Evolutionary conservation across 1,140 invertebrate genomes (phyloP), one percentile per base, ranked within the genome.

Genomic region (Hyposmocoma kahamanoa): DNA sequence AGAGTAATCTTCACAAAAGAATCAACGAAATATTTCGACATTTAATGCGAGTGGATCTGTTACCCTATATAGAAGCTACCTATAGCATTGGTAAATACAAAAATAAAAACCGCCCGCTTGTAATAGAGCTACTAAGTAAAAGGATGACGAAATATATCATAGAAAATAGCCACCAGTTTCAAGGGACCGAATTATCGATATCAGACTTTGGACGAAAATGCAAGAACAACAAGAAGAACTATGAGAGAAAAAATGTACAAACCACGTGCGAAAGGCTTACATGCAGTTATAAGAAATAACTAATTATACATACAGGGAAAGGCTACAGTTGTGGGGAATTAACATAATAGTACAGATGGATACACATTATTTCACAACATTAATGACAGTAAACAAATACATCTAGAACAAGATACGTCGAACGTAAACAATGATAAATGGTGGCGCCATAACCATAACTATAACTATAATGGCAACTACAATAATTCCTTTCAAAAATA

Each of bases 251-350:
- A 49, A 42, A 48, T 57, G 50, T 2, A 41, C 8, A 11, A 11
- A n/a, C 49, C 55, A 10, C 26, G 55, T 22, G 45, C 41, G 20
- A 49, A 53, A 0, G 55, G 55, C 1, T 22, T 45, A 6, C 46
- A 57, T 48, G 49, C 55, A 1, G 20, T 57, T 15, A 47, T 57
- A 19, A n/a, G 55, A 32, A 46, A 57, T 6, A 52, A 57, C 26
- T 20, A 52, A 34, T 11, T 57, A 34, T 30, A 15, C 13, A 32
- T 57, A n/a, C 15, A 57, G n/a, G 55, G 55, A 1, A 57, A 57
- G 43, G 10, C n/a, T 34, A 20, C 20, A n/a, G n/a, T n/a, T n/a
- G n/a, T n/a, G n/a, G n/a, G n/a, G n/a, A n/a, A n/a, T n/a, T n/a
- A n/a, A n/a, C n/a, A n/a, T n/a, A n/a, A n/a, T n/a, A n/a, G n/a